Percentiles rank a stretch among this genome's conserved stretches.
phyloP scores from a whole-genome alignment of 1,140 invertebrate species.

The Latrodectus geometricus region DNA sequence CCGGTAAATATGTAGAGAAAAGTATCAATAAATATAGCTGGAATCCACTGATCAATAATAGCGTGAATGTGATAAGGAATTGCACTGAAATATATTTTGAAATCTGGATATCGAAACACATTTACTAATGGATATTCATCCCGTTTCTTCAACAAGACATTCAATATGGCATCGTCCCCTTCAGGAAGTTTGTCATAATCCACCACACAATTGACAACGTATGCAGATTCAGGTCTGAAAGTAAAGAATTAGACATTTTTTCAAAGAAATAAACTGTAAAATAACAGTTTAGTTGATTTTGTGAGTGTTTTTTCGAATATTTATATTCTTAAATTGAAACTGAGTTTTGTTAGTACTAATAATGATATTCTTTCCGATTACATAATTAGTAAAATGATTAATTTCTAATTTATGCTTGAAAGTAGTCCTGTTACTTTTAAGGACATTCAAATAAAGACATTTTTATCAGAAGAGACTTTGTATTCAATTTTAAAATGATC shows the following conservation, averaged over 20 bases:
- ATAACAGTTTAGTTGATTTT: too few species aligned
- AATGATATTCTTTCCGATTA: too few species aligned
- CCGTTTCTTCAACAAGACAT: constrained; percentile 28
- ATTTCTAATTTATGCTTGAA: too few species aligned
- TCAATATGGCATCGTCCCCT: constrained; percentile 27
- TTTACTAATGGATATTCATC: constrained; percentile 41
- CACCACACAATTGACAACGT: constrained; percentile 41
- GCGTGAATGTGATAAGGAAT: constrained; percentile 34
- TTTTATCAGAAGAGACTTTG: too few species aligned
- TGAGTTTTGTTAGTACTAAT: too few species aligned
- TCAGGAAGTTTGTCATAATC: constrained; percentile 36
- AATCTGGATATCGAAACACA: constrained; percentile 53
- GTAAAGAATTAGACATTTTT: not conserved
- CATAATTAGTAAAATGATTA: too few species aligned
- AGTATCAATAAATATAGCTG: constrained; percentile 33
- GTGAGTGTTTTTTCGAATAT: too few species aligned
- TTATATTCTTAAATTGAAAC: too few species aligned
- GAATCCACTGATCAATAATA: constrained; percentile 46
- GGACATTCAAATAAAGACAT: too few species aligned
- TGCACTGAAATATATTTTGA: constrained; percentile 25
- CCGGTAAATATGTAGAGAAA: constrained; percentile 52
- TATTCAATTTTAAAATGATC: too few species aligned
- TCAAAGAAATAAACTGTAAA: too few species aligned
- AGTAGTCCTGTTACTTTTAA: too few species aligned
- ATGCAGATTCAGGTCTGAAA: constrained; percentile 25